phyloP scores from a whole-genome alignment of 1,140 invertebrate genomes.

The Drepana arcuata region DNA sequence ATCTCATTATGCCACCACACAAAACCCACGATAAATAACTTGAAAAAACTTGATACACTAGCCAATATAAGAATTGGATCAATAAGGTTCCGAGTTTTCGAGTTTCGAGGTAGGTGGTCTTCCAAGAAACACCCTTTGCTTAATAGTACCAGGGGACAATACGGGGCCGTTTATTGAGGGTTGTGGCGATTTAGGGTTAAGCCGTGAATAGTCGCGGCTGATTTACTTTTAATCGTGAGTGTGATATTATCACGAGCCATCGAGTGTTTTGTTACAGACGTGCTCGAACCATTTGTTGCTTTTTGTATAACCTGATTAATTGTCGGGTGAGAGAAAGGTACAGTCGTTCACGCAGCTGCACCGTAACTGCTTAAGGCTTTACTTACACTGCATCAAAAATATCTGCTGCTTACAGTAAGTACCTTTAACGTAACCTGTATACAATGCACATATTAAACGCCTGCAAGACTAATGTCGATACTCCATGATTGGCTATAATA shows the following conservation, averaged over 20 bases:
- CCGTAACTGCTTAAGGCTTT: not conserved
- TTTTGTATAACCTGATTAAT: slow-evolving; percentile 1
- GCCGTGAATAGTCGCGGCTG: slow-evolving; percentile 33
- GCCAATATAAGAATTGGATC: slow-evolving; percentile 29
- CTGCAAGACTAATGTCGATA: too few relatives aligned
- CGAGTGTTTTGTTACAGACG: slow-evolving; percentile 44
- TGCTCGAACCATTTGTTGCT: slow-evolving; percentile 11
- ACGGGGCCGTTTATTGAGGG: slow-evolving; percentile 24
- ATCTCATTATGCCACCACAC: slow-evolving; percentile 32
- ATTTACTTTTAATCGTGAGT: slow-evolving; percentile 55
- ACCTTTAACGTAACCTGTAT: not conserved
- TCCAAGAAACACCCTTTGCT: slow-evolving; percentile 42
- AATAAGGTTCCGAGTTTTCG: too few relatives aligned
- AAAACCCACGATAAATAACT: slow-evolving; percentile 27
- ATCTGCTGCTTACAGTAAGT: not conserved
- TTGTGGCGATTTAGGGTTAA: slow-evolving; percentile 28
- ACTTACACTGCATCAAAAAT: not conserved
- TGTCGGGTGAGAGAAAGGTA: too few relatives aligned
- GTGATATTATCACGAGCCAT: slow-evolving; percentile 40
- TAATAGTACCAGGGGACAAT: slow-evolving; percentile 27
- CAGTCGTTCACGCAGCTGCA: not conserved
- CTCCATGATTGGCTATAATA: too few relatives aligned
- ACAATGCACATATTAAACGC: too few relatives aligned
- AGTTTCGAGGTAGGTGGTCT: slow-evolving; percentile 52
- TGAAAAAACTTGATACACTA: slow-evolving; percentile 27